Evolutionary conservation across 2,113 vertebrate species (phyloP).

Genomic region (Macheiramphus alcinus): DNA sequence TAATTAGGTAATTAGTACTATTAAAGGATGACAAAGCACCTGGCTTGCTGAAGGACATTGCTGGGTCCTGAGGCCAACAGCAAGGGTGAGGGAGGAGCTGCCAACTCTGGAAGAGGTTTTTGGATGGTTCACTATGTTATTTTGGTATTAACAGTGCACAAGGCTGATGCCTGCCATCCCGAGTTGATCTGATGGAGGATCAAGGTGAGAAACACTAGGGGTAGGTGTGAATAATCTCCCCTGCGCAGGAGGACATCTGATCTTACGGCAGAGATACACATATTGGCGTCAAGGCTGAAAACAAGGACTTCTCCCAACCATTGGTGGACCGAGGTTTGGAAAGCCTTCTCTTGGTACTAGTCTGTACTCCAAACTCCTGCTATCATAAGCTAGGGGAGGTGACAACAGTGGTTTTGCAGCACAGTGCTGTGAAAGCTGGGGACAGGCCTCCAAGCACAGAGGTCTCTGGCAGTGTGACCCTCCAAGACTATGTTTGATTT

Average conservation of each 20-base stretch:
- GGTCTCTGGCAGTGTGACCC: neutral
- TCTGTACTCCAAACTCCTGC: neutral
- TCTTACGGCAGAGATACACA: fast-evolving
- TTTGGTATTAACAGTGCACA: neutral
- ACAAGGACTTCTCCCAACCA: neutral
- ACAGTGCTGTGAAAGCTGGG: neutral
- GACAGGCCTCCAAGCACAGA: neutral
- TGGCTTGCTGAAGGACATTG: neutral
- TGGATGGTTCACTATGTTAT: neutral
- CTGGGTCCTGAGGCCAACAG: neutral
- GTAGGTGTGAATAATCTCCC: neutral
- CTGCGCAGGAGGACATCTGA: neutral
- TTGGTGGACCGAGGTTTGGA: neutral
- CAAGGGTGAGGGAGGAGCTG: neutral
- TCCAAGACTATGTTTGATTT: neutral
- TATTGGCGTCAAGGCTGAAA: neutral
- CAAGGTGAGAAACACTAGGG: neutral
- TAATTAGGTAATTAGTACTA: slow-evolving; percentile 4
- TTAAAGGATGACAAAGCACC: neutral
- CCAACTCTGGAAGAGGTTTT: neutral
- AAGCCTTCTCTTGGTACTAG: neutral
- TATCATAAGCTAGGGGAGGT: neutral
- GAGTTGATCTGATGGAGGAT: neutral
- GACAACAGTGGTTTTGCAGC: neutral
- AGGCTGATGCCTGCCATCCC: neutral